phyloP scores from a whole-genome alignment of 2,888 invertebrate genomes.

The Ophioninae sp. region DNA sequence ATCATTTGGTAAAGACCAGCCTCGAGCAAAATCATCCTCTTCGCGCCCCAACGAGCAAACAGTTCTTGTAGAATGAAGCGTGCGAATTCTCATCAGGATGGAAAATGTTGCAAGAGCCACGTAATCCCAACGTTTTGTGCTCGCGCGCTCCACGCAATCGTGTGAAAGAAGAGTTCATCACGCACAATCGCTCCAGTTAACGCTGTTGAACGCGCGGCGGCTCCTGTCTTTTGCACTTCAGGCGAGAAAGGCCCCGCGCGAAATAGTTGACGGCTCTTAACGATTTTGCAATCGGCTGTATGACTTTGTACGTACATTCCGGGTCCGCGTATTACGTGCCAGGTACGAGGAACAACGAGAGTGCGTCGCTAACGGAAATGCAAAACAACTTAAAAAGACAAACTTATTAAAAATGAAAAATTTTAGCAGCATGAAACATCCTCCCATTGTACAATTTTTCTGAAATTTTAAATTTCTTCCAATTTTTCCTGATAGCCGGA shows the following conservation, averaged over 20 bases:
- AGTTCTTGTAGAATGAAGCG: conserved; percentile 62
- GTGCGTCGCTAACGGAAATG: too few relatives aligned
- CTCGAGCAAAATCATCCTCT: conserved; percentile 29
- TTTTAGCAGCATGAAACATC: too few relatives aligned
- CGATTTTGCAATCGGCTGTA: conserved; percentile 49
- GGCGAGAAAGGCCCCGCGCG: conserved; percentile 41
- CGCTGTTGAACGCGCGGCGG: conserved; percentile 18
- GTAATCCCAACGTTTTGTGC: conserved; percentile 65
- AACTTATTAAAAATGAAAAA: too few relatives aligned
- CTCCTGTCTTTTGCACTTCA: neutral
- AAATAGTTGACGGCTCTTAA: conserved; percentile 59
- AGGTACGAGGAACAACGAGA: neutral
- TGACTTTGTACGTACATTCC: neutral
- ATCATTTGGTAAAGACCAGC: too few relatives aligned
- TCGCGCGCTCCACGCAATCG: conserved; percentile 50
- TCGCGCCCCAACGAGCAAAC: neutral
- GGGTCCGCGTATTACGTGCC: neutral
- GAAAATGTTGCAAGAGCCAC: conserved; percentile 73
- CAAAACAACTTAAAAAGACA: too few relatives aligned
- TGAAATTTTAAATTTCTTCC: too few relatives aligned
- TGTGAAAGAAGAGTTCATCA: conserved; percentile 66
- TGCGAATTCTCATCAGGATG: conserved; percentile 69
- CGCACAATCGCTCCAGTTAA: conserved; percentile 66
- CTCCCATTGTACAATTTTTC: too few relatives aligned
- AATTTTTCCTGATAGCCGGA: too few relatives aligned